Conservation (phyloP, 2,113 vertebrate genomes). For the Condylura cristata region DNA sequence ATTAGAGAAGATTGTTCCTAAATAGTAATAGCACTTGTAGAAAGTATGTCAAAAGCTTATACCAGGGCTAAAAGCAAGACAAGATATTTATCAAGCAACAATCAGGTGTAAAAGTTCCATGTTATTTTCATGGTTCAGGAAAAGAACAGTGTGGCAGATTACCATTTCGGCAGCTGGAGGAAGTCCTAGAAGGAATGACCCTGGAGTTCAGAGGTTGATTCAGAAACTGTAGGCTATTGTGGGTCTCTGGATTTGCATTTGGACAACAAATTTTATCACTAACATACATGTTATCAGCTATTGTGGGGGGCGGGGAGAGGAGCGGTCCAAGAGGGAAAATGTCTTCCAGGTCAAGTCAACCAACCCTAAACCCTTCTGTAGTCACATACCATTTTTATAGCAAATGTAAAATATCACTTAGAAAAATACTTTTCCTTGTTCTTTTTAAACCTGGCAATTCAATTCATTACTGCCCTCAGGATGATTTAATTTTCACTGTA, state of each 20-base stretch:
- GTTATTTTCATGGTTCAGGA: neutral
- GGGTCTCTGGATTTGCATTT: too few species aligned
- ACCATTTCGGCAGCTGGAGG: rapidly evolving
- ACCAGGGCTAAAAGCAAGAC: neutral
- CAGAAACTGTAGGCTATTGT: neutral
- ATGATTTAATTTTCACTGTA: neutral
- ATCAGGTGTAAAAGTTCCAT: neutral
- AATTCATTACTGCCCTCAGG: neutral
- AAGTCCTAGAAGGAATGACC: neutral
- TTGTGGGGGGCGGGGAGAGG: neutral
- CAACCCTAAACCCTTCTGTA: neutral
- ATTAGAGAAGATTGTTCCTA: neutral
- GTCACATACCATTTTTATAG: neutral
- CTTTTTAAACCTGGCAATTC: neutral
- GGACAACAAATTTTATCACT: neutral
- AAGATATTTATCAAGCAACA: neutral
- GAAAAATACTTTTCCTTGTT: neutral
- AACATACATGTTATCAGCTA: neutral
- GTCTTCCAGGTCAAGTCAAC: neutral
- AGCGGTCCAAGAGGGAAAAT: neutral
- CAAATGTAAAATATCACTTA: neutral
- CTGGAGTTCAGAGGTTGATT: neutral
- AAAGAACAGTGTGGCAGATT: neutral
- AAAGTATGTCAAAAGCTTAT: neutral
- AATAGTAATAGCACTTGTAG: neutral